Base-by-base conservation (phyloP, 1,140 invertebrate species). In the Nasonia longicornis region DNA sequence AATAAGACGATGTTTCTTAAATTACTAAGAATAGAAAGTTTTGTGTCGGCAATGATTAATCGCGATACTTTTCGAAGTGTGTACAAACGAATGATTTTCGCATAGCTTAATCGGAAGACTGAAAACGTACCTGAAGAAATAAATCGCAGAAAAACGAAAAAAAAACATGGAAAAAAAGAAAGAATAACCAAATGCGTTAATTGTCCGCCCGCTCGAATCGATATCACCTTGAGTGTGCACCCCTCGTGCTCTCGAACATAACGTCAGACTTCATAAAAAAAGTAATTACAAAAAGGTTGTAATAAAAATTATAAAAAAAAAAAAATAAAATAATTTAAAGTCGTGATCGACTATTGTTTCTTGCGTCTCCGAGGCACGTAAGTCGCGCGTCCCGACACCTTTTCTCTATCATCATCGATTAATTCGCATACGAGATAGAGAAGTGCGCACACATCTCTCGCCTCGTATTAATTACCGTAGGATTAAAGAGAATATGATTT, bases 51-150 rank as follows among this genome's bases (percentile, higher is more conserved):
- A 63, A 70, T 81, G 20, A 71, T 76, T 45, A 81, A 76, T 81
- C 7, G 26, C 7, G 38, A 63, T 76, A 29, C n/a, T 63, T 76
- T 76, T 81, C n/a, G 11, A 75, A n/a, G 45, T 69, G 45, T 52
- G 3, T 26, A 63, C 26, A 71, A 63, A 70, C 22, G 26, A 81
- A 81, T 76, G 52, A 58, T 42, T 73, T 2, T n/a, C 48, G 29
- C 22, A 77, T 73, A 81, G 38, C 29, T 77, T 66, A 81, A 81
- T 77, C 66, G 38, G 75, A 82, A 82, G 76, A 82, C 81, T 82
- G 81, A 82, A 82, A 82, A 79, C 26, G 81, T 82, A 82, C 76
- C 76, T 82, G 81, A 82, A 82, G 38, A 75, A 76, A 35, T 81
- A 71, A 63, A 70, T 31, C 31, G 42, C 45, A 70, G 73, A 81